Conservation (phyloP, 23 tunicate genomes). For the Botrylloides violaceus region DNA sequence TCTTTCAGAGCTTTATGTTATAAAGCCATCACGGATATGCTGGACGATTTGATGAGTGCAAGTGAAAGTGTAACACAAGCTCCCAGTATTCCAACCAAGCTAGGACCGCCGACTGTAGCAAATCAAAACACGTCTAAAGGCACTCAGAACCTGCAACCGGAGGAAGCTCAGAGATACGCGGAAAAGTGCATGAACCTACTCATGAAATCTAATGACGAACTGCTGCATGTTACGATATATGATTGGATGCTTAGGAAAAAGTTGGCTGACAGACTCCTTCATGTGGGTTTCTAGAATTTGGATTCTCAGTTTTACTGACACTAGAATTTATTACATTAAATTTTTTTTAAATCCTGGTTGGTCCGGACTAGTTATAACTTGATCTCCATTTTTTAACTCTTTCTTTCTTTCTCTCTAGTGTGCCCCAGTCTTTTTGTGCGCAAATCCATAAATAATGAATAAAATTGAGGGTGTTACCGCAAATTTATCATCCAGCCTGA, state of each 20-base stretch:
- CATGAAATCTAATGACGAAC: conserved; percentile 61
- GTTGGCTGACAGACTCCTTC: conserved; percentile 3
- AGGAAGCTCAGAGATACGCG: conserved; percentile 70
- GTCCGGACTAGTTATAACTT: too few species aligned
- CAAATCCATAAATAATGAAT: too few species aligned
- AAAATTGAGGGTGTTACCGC: too few species aligned
- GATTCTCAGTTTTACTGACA: too few species aligned
- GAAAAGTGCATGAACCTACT: conserved; percentile 50
- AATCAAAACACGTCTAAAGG: conserved; percentile 10
- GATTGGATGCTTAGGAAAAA: conserved; percentile 81
- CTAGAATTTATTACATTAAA: too few species aligned
- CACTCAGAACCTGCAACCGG: conserved; percentile 27
- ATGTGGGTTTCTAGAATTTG: not conserved
- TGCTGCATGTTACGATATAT: conserved; percentile 83
- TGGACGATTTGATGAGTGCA: conserved; percentile 56
- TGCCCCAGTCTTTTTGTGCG: too few species aligned
- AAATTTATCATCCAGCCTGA: too few species aligned
- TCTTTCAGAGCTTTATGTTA: conserved; percentile 69
- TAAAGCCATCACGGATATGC: conserved; percentile 72
- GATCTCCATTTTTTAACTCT: too few species aligned
- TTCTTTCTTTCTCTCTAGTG: too few species aligned
- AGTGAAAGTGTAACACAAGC: conserved; percentile 48
- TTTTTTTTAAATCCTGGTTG: too few species aligned
- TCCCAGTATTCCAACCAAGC: conserved; percentile 75
- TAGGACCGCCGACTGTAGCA: conserved; percentile 53